Conservation (phyloP, 2,888 invertebrate species). For the Camptogramma bilineatum region DNA sequence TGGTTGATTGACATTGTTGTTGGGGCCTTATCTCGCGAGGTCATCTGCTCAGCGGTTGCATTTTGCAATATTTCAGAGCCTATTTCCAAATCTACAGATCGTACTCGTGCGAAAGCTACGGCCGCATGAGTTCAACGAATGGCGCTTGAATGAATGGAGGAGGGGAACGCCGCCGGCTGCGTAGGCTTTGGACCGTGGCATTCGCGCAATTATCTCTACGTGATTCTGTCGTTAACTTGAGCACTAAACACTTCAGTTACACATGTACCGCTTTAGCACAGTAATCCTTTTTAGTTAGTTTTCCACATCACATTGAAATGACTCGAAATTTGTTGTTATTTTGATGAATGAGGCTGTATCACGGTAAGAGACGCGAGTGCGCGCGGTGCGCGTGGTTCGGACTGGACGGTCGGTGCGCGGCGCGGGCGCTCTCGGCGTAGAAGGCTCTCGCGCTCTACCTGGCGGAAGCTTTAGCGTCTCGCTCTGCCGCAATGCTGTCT, state of each 20-base stretch:
- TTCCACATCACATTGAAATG: constrained; percentile 37
- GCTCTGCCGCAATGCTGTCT: constrained; percentile 63
- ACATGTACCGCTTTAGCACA: constrained; percentile 30
- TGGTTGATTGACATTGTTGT: constrained; percentile 83
- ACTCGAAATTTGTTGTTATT: constrained; percentile 59
- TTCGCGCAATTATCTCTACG: constrained; percentile 73
- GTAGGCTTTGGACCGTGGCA: constrained; percentile 82
- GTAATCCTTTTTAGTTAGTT: constrained; percentile 26
- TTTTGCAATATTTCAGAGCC: constrained; percentile 55
- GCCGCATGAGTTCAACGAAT: constrained; percentile 79
- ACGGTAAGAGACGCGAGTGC: constrained; percentile 64
- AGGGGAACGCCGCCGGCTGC: constrained; percentile 81
- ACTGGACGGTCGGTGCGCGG: constrained; percentile 56
- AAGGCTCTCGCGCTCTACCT: constrained; percentile 59
- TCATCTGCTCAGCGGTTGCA: constrained; percentile 66
- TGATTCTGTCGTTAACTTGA: constrained; percentile 30
- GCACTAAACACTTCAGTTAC: constrained; percentile 49
- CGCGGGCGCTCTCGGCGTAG: too few species aligned
- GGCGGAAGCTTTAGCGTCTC: constrained; percentile 68
- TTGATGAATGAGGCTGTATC: constrained; percentile 60
- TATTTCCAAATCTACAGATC: constrained; percentile 69
- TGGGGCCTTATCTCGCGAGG: constrained; percentile 58
- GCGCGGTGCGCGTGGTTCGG: constrained; percentile 70
- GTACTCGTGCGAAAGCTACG: constrained; percentile 66
- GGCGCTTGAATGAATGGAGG: constrained; percentile 81